A percentile compares a stretch with the other conserved stretches of the same genome.
These are phyloP conservation scores for Alviniconcha strummeri DNA, from an alignment of 2,888 invertebrate genomes.

Conservation along the genomic window DNA sequence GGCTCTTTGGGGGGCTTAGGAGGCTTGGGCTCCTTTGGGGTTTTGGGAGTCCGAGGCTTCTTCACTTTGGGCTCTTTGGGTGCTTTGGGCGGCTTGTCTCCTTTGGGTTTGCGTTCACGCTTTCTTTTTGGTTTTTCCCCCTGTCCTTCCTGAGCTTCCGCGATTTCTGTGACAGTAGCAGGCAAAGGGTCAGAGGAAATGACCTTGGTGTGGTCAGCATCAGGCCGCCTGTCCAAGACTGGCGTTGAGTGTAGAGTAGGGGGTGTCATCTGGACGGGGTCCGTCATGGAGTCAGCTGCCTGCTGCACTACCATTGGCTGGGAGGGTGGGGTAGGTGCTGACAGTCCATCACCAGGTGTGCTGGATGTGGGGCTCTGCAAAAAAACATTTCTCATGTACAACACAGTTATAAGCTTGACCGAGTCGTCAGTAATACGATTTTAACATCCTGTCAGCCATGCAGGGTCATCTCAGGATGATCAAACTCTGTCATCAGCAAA, in stretches of 20 bases:
- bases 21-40: constrained; percentile 46
- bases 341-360: constrained; percentile 27
- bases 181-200: constrained; percentile 51
- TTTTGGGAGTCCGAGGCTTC: constrained; percentile 43
- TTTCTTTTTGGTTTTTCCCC: constrained; percentile 54
- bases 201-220: constrained; percentile 15
- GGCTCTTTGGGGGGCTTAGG: constrained; percentile 47
- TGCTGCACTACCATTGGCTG: constrained; percentile 38
- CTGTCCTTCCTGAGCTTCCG: constrained; percentile 43
- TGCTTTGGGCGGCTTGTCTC: constrained; percentile 34
- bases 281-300: constrained; percentile 42
- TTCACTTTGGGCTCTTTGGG: constrained; percentile 45
- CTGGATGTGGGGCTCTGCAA: constrained; percentile 34
- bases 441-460: too few species aligned
- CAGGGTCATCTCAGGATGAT: too few species aligned
- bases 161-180: constrained; percentile 57
- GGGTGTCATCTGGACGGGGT: constrained; percentile 42
- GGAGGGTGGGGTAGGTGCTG: constrained; percentile 10
- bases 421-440: neutral
- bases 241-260: constrained; percentile 36
- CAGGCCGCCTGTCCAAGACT: constrained; percentile 29
- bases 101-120: constrained; percentile 44
- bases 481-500: too few species aligned
- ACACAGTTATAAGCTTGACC: neutral
- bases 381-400: neutral